A percentile compares a stretch with the other conserved stretches of the same genome.
Evolutionary conservation across 2,113 vertebrate genomes (phyloP).

Genomic region (Odocoileus hemionus): DNA sequence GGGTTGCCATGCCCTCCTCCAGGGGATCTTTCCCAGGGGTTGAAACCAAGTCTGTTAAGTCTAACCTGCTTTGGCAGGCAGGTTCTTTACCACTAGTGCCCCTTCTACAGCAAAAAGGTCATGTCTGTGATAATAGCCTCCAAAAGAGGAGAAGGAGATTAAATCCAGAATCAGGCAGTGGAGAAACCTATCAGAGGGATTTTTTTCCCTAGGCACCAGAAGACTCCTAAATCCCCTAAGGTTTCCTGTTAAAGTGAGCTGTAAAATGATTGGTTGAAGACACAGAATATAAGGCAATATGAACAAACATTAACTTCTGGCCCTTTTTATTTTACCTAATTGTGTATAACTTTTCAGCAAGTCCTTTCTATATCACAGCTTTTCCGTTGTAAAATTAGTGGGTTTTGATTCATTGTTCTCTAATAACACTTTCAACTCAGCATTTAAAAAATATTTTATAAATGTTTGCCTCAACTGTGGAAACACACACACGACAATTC

Average conservation of each 20-base stretch:
- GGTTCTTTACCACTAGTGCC: background rate
- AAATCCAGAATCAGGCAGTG: background rate
- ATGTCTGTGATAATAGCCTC: background rate
- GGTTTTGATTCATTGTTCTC: constrained; percentile 20
- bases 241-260: background rate
- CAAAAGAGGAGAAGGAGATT: background rate
- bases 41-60: background rate
- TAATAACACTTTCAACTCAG: background rate
- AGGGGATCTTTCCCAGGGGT: background rate
- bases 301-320: background rate
- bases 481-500: background rate
- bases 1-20: background rate
- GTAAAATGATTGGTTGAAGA: background rate
- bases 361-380: background rate
- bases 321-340: background rate
- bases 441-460: background rate
- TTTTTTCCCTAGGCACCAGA: background rate
- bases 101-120: background rate
- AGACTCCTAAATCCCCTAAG: background rate
- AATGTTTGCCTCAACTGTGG: background rate
- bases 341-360: background rate
- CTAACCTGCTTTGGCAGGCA: background rate
- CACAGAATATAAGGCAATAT: background rate
- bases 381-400: background rate
- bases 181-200: background rate